Percentiles rank a stretch among this genome's conserved stretches.
These are phyloP conservation scores for Chrysolina haemoptera DNA, from an alignment of 2,888 invertebrate genomes.

Conservation along the genomic window DNA sequence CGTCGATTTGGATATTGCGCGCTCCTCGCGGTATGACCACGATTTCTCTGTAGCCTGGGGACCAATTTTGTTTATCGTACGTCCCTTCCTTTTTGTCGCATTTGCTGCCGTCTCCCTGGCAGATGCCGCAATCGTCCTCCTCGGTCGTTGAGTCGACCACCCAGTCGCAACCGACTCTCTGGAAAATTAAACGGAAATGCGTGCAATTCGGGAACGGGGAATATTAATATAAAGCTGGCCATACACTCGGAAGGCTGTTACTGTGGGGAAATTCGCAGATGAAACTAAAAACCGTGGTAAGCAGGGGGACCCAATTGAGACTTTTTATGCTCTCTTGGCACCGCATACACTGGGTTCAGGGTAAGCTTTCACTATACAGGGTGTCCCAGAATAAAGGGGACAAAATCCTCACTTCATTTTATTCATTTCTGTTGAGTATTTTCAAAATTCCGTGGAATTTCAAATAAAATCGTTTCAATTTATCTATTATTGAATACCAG, in stretches of 20 bases:
- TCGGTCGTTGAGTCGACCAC: constrained; percentile 83
- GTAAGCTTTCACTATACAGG: background rate
- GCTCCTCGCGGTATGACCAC: constrained; percentile 85
- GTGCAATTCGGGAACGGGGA: background rate
- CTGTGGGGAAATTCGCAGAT: no score
- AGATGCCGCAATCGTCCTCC: constrained; percentile 90
- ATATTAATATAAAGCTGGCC: background rate
- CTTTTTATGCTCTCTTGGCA: no score
- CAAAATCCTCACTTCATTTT: no score
- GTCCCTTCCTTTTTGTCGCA: constrained; percentile 80
- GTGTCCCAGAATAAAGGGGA: no score
- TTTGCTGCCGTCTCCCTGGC: constrained; percentile 86
- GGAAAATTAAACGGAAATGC: constrained; percentile 65
- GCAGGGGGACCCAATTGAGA: no score
- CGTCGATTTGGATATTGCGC: constrained; percentile 83
- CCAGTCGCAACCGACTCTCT: constrained; percentile 96
- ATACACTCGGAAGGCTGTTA: background rate
- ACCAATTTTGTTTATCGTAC: constrained; percentile 70
- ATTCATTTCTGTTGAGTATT: no score
- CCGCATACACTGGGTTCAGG: background rate
- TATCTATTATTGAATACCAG: no score
- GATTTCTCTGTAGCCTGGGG: constrained; percentile 75
- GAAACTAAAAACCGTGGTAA: no score
- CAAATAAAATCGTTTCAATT: no score
- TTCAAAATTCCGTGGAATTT: no score